These are phyloP conservation scores for Alentia gelatinosa DNA, from an alignment of 2,888 invertebrate species.

Conservation along the genomic window DNA sequence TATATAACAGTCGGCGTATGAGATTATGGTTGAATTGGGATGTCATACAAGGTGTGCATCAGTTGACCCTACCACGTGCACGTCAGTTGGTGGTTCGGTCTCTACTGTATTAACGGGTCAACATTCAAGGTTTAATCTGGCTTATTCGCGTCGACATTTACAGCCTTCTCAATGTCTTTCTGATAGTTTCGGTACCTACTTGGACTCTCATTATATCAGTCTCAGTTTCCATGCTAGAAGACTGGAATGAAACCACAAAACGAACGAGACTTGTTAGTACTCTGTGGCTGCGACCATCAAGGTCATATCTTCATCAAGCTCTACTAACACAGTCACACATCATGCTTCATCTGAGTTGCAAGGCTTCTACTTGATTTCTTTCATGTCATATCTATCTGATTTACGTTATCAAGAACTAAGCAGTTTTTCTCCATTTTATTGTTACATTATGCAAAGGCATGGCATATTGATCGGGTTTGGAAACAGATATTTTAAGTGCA, in stretches of 20 bases:
- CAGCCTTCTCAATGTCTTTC: neutral
- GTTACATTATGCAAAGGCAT: no score
- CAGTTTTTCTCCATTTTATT: no score
- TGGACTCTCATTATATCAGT: slow-evolving; percentile 32
- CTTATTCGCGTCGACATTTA: neutral
- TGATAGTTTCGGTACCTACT: neutral
- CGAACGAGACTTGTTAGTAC: neutral
- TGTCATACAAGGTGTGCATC: no score
- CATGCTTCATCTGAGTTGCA: neutral
- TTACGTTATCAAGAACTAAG: no score
- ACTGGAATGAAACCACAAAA: slow-evolving; percentile 19
- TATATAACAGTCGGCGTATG: neutral
- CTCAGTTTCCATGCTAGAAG: slow-evolving; percentile 31
- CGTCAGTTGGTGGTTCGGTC: no score
- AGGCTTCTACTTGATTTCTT: no score
- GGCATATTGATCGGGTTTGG: no score
- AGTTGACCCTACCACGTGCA: no score
- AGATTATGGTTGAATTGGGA: neutral
- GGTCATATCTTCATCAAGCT: neutral
- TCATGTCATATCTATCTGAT: no score
- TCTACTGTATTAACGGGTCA: no score
- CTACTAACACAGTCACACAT: neutral
- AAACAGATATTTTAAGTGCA: no score
- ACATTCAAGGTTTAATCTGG: no score
- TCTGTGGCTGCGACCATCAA: neutral